Percentiles rank a stretch among this genome's conserved stretches.
Evolutionary conservation across 2,888 invertebrate species (phyloP).

Genomic region (Trachelus tabidus): DNA sequence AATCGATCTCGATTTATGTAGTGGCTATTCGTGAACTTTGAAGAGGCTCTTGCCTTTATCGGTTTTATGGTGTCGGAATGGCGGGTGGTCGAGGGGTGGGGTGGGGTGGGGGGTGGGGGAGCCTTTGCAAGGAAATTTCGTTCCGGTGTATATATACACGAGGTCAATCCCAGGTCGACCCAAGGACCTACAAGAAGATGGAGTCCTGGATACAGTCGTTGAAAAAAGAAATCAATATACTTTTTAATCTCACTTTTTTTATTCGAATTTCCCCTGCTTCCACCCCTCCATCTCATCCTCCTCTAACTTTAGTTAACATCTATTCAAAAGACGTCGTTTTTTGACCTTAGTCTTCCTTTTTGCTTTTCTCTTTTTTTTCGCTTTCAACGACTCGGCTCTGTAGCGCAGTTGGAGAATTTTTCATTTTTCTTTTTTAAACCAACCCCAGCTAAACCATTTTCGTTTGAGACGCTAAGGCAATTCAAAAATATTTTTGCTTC

Average conservation of each 20-base stretch:
- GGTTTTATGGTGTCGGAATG: background rate
- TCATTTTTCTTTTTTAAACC: no score
- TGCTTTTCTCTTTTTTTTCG: background rate
- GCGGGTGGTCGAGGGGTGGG: no score
- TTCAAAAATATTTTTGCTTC: no score
- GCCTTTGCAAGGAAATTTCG: background rate
- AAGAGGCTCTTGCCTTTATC: background rate
- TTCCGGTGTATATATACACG: background rate
- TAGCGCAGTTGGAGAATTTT: background rate
- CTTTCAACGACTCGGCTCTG: background rate
- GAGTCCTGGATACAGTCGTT: background rate
- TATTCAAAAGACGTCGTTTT: background rate
- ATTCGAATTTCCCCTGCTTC: background rate
- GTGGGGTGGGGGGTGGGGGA: no score
- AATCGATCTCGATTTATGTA: background rate
- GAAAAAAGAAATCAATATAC: background rate
- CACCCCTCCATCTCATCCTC: background rate
- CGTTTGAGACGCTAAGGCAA: no score
- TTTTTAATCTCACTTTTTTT: background rate
- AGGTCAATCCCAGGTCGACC: background rate
- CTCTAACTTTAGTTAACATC: background rate
- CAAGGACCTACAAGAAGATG: background rate
- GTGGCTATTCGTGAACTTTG: background rate
- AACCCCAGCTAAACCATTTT: no score
- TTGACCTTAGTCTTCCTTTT: background rate